phyloP scores from a whole-genome alignment of 2,113 vertebrate species.

The Varanus salvator region DNA sequence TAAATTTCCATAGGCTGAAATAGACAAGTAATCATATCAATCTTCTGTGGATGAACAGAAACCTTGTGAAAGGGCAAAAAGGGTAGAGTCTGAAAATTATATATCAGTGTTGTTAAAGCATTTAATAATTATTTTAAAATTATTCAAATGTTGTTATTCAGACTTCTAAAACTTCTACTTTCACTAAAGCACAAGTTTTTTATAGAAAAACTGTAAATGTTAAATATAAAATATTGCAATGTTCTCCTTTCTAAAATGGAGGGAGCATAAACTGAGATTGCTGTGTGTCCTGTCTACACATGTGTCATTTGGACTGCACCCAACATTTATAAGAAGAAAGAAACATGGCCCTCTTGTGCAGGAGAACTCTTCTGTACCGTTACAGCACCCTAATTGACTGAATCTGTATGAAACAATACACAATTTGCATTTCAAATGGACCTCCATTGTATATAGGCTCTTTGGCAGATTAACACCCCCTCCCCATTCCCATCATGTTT shows the following conservation, averaged over 20 bases:
- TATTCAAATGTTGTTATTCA: neutral
- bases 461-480: too few species aligned
- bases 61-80: neutral
- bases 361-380: too few species aligned
- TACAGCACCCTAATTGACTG: too few species aligned
- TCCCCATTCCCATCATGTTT: too few species aligned
- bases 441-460: too few species aligned
- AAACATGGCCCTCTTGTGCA: neutral
- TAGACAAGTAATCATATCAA: neutral
- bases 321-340: neutral
- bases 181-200: slow-evolving; percentile 8
- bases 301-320: too few species aligned
- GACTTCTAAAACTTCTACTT: neutral
- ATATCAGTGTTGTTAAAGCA: neutral
- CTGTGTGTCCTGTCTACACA: neutral
- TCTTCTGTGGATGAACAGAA: neutral
- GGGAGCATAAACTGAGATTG: neutral
- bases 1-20: slow-evolving; percentile 1
- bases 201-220: neutral
- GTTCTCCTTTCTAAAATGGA: neutral
- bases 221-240: neutral
- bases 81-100: neutral
- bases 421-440: too few species aligned
- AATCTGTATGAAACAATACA: too few species aligned
- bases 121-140: neutral